A percentile compares a stretch with the other conserved stretches of the same genome.
Conservation (phyloP, 2,888 invertebrate species). For the Helicoverpa assulta region DNA sequence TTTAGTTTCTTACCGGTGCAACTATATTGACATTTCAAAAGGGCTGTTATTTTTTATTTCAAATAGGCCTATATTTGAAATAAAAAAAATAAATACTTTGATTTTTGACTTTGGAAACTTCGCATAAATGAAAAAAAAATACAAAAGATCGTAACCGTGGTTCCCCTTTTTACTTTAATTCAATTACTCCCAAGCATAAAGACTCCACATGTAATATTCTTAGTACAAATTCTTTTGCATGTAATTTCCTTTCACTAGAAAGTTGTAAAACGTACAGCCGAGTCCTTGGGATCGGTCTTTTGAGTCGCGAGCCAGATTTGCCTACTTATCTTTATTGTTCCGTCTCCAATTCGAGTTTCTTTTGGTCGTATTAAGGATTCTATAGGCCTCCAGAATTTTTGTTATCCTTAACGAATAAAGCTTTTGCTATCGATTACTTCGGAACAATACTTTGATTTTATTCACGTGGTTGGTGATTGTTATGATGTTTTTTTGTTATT, state of each 20-base stretch:
- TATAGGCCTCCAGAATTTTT: constrained; percentile 6
- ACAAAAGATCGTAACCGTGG: too few species aligned
- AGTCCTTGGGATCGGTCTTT: background rate
- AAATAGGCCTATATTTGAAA: too few species aligned
- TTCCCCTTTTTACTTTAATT: background rate
- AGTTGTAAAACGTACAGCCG: background rate
- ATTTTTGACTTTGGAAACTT: too few species aligned
- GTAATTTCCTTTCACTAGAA: background rate
- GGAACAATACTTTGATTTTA: background rate
- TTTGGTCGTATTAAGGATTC: constrained; percentile 5
- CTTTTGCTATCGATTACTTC: constrained; percentile 11
- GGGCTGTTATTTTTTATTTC: too few species aligned
- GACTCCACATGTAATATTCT: background rate
- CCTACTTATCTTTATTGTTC: constrained; percentile 11
- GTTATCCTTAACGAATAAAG: background rate
- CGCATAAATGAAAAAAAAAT: too few species aligned
- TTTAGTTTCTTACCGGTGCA: too few species aligned
- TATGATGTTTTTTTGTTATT: background rate
- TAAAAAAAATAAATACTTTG: too few species aligned
- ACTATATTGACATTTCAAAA: too few species aligned
- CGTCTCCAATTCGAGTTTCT: constrained; percentile 7
- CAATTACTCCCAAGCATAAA: background rate
- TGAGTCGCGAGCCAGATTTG: background rate
- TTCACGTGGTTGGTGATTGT: background rate
- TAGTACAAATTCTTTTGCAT: background rate